Percentiles rank a stretch among this genome's conserved stretches.
phyloP scores from a whole-genome alignment of 2,888 invertebrate species.

The Syrista parreyssii region DNA sequence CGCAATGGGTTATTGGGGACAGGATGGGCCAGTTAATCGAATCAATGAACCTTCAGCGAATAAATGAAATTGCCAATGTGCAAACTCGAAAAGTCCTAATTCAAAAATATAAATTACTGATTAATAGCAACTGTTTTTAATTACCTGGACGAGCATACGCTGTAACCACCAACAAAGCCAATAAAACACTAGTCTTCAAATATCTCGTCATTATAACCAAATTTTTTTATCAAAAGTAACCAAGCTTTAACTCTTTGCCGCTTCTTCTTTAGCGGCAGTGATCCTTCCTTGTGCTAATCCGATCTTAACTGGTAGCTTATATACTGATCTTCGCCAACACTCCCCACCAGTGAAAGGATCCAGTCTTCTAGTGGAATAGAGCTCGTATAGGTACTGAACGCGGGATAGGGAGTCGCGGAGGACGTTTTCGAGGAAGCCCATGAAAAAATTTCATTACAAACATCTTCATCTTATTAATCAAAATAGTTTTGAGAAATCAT shows the following conservation, averaged over 20 bases:
- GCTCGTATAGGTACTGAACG: background rate
- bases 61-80: no score
- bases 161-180: conserved; percentile 4
- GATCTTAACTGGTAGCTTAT: conserved; percentile 14
- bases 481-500: background rate
- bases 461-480: background rate
- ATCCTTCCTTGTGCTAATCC: conserved; percentile 10
- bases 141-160: conserved; percentile 14
- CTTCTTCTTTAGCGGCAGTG: background rate
- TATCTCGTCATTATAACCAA: no score
- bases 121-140: background rate
- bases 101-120: no score
- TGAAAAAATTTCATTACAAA: conserved; percentile 4
- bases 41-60: no score
- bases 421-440: conserved; percentile 17
- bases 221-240: no score
- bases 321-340: conserved; percentile 6
- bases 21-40: background rate
- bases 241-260: background rate
- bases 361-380: background rate
- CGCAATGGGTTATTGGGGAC: background rate
- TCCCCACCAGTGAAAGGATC: conserved; percentile 19
- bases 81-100: no score
- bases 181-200: no score
- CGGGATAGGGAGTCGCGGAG: background rate